These are phyloP conservation scores for Dexiosoma caninum DNA, from an alignment of 2,888 invertebrate genomes.

Conservation along the genomic window DNA sequence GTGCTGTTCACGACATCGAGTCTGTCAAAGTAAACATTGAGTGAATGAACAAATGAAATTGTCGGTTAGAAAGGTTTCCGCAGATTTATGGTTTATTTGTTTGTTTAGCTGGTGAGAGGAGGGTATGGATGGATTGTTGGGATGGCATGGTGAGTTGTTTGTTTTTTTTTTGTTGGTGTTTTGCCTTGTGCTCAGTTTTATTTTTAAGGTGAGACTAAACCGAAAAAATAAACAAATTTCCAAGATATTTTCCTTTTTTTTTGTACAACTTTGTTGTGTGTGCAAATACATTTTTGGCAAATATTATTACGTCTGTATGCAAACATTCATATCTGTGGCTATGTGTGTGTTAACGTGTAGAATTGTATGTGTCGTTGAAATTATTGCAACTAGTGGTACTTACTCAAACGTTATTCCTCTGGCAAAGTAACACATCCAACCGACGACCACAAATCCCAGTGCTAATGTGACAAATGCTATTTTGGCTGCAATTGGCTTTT, in stretches of 20 bases:
- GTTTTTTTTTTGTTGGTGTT: not conserved
- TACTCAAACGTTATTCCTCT: slow-evolving; percentile 72
- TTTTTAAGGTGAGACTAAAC: slow-evolving; percentile 11
- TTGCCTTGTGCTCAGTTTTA: not conserved
- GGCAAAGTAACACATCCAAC: slow-evolving; percentile 69
- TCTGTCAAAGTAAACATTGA: slow-evolving; percentile 64
- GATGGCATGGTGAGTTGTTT: not conserved
- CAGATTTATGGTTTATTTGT: slow-evolving; percentile 47
- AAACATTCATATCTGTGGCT: no score
- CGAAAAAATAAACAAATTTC: not conserved
- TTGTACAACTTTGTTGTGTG: not conserved
- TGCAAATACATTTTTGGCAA: not conserved
- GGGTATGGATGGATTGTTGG: no score
- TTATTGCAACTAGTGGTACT: slow-evolving; percentile 60
- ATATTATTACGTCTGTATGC: not conserved
- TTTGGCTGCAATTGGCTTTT: slow-evolving; percentile 68
- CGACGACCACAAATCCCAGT: slow-evolving; percentile 64
- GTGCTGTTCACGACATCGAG: slow-evolving; percentile 71
- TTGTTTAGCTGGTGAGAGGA: slow-evolving; percentile 4
- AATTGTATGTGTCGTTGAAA: not conserved
- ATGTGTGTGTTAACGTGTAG: not conserved
- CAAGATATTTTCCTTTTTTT: not conserved
- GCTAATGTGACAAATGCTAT: slow-evolving; percentile 65
- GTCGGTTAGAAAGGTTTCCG: slow-evolving; percentile 36
- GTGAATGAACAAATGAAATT: slow-evolving; percentile 44